Percentiles rank a stretch among this genome's conserved stretches.
These are phyloP conservation scores for Platorchestia sp. DNA, from an alignment of 1,140 invertebrate genomes.

Conservation along the genomic window DNA sequence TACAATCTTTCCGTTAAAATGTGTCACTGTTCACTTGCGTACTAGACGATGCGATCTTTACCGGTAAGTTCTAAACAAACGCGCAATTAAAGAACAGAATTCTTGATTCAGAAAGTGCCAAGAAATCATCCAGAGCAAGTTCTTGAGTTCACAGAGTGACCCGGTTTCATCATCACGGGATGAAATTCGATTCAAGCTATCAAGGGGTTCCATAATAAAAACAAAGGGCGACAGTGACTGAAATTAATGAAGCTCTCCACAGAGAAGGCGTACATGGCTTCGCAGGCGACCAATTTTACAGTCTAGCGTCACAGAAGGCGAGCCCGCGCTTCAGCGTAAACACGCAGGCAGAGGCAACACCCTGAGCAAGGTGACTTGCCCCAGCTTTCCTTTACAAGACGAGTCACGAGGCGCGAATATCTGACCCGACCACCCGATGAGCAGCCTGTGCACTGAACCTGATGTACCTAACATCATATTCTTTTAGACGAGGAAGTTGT, in stretches of 20 bases:
- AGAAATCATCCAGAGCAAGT: not conserved
- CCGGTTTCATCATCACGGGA: not conserved
- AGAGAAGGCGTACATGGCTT: not conserved
- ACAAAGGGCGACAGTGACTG: not conserved
- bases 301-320: not conserved
- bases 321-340: not conserved
- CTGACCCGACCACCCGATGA: not conserved
- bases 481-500: not conserved
- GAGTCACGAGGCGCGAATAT: not conserved
- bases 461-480: not conserved
- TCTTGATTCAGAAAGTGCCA: not conserved
- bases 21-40: not conserved
- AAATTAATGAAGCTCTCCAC: not conserved
- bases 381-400: slow-evolving; percentile 11
- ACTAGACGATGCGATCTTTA: not conserved
- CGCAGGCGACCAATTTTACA: not conserved
- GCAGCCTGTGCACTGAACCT: not conserved
- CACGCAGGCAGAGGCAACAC: not conserved
- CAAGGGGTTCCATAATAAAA: not conserved
- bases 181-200: not conserved
- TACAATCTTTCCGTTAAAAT: not conserved
- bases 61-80: not conserved
- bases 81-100: not conserved
- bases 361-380: slow-evolving; percentile 33
- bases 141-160: not conserved